Evolutionary conservation across 2,797 vertebrate genomes (phyloP).

Genomic region (Karalla daura): DNA sequence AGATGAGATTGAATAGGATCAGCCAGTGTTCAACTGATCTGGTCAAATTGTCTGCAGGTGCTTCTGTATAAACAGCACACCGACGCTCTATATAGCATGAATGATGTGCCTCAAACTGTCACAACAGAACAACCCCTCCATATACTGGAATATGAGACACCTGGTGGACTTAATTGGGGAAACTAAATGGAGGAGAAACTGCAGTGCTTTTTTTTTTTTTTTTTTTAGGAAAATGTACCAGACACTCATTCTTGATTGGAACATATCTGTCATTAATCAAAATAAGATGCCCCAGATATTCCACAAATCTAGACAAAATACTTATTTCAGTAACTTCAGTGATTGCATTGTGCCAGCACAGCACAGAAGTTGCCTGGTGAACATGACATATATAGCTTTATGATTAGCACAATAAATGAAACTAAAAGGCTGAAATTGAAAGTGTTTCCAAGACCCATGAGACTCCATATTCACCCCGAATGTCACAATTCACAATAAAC

Average conservation of each 20-base stretch:
- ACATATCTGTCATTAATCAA: neutral
- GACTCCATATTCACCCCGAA: neutral
- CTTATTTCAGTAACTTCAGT: neutral
- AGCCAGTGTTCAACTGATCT: conserved; percentile 10
- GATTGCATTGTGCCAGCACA: neutral
- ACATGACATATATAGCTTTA: neutral
- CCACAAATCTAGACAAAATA: neutral
- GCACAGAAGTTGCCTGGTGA: neutral
- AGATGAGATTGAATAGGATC: conserved; percentile 20
- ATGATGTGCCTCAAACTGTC: conserved; percentile 60
- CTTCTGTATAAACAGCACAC: conserved; percentile 57
- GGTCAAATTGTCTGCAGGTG: conserved; percentile 73
- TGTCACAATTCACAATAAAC: neutral
- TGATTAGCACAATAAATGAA: neutral
- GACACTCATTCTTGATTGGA: neutral
- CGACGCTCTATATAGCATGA: conserved; percentile 35
- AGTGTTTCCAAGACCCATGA: neutral
- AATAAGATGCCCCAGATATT: neutral
- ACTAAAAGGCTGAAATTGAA: neutral
- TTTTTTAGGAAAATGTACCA: neutral
- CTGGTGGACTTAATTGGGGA: conserved; percentile 47
- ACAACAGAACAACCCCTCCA: conserved; percentile 66
- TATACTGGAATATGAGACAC: conserved; percentile 55
- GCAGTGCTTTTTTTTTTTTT: neutral
- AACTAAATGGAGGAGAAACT: conserved; percentile 13